Base-by-base conservation (phyloP, 2,888 invertebrate genomes). In the Leucania comma region DNA sequence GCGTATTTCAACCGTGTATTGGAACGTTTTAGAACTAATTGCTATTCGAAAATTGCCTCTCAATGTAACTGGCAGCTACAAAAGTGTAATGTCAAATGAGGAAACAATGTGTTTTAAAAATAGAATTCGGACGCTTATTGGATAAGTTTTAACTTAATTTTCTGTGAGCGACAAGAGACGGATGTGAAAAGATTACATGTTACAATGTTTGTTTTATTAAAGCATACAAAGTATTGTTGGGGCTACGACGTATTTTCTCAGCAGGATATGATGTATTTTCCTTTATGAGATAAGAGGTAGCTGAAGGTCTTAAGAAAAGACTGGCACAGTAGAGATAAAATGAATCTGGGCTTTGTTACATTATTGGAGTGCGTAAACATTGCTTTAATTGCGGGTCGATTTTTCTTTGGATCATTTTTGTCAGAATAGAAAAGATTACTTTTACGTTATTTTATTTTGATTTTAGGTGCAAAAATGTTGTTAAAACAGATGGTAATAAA, bases 11-110 rank as follows among this genome's bases (percentile, higher is more conserved):
- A 48, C 56, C 72, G 61, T 68, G 29, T 70, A 54, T 56, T 57
- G 72, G 63, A 57, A 70, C 71, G 67, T 67, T 76, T 72, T 72
- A 77, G 72, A 67, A 75, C 60, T 81, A 81, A 83, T 81, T 81
- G 81, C 73, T 71, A 71, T 84, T 74, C 67, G 73, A 72, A 84
- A 83, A 75, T 82, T 75, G 68, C 64, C 46, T 48, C 20, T 61
- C 68, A 29, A 54, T 59, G 61, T 42, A 53, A 50, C 48, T 61
- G 61, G 56, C 61, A 59, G 35, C 54, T 60, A 67, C 60, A 57
- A 60, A 48, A 63, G 59, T 50, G 53, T 80, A 54, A 75, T 53
- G 38, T 53, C 59, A 69, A 68, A 75, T 50, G 60, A 64, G 63
- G 62, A 20, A 82, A 66, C 51, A 53, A 64, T 38, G 59, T 64